These are phyloP conservation scores for Himantopus leucocephalus DNA, from an alignment of 2,113 vertebrate species.

Conservation along the genomic window DNA sequence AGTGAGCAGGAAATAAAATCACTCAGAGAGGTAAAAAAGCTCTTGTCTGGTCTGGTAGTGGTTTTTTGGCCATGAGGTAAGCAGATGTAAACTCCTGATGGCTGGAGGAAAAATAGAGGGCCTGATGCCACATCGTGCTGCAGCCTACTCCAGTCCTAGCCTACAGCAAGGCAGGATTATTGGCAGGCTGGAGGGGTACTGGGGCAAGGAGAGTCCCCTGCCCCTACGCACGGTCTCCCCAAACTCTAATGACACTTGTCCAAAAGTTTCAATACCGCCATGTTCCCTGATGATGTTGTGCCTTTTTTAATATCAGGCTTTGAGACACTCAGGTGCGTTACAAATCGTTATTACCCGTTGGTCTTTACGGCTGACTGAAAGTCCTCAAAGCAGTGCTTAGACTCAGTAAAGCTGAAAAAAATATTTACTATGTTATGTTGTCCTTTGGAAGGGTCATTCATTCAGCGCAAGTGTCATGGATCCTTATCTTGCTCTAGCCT, in stretches of 20 bases:
- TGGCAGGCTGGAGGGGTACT: neutral
- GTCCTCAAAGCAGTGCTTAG: neutral
- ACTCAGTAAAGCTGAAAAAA: fast-evolving
- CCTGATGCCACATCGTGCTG: neutral
- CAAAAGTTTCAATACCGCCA: neutral
- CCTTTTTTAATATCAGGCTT: neutral
- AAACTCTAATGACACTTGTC: neutral
- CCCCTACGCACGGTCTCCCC: fast-evolving
- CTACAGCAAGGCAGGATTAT: neutral
- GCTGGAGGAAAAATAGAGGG: neutral
- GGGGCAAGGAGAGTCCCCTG: neutral
- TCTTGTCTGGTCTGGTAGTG: neutral
- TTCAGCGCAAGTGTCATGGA: neutral
- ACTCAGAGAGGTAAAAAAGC: neutral
- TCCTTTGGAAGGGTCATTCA: neutral
- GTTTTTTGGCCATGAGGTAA: neutral
- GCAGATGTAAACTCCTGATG: neutral
- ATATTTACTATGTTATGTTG: neutral
- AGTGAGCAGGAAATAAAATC: neutral
- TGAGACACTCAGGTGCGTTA: neutral
- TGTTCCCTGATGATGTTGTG: neutral
- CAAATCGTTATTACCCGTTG: neutral
- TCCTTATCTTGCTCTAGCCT: neutral
- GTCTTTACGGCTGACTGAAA: neutral
- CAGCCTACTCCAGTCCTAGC: neutral